Evolutionary conservation across 2,113 vertebrate species (phyloP), one percentile per base, ranked within the genome.

Genomic region (Sylvietta virens): DNA sequence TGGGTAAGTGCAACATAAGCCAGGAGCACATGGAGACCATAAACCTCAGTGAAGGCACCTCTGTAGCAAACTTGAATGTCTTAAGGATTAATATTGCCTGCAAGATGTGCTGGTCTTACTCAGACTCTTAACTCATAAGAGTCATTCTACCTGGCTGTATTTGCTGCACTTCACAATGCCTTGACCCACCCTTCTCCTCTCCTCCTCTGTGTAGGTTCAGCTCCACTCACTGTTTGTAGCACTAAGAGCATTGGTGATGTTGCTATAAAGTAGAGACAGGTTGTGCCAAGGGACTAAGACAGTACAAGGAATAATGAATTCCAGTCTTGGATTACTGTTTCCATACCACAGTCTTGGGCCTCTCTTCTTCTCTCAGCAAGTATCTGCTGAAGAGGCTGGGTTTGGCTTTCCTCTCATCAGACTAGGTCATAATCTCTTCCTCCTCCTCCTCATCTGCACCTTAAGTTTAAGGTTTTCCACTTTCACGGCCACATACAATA

Each of bases 1-100:
- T 7, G 19, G 51, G 35, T 58, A 45, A 78, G 47, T 10, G 15
- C 0, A 0, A 53, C 17, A n/a, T 7, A 69, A 80, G 28, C 57
- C 40, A 74, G 35, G 54, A 57, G 18, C 1, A 1, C 58, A 26
- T 5, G 5, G 27, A 58, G 33, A 88, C 26, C 1, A 1, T 58
- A 39, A 77, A 77, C 22, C 42, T 65, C 53, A 58, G 33, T 23
- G n/a, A 67, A 44, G 50, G 70, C 40, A 65, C 7, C 17, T 58
- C 31, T 56, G 15, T 5, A 73, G 20, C 33, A 80, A 88, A 62
- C 5, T 31, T 35, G 15, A 86, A 26, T 1, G 0, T 7, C 44
- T 42, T 31, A 51, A 71, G 28, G 35, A 60, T 15, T 45, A 48
- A 85, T 88, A 77, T 4, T 48, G 7, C 33, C 35, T 54, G 8